Base-by-base conservation (phyloP, 2,888 invertebrate genomes). In the Chouioia cunea region DNA sequence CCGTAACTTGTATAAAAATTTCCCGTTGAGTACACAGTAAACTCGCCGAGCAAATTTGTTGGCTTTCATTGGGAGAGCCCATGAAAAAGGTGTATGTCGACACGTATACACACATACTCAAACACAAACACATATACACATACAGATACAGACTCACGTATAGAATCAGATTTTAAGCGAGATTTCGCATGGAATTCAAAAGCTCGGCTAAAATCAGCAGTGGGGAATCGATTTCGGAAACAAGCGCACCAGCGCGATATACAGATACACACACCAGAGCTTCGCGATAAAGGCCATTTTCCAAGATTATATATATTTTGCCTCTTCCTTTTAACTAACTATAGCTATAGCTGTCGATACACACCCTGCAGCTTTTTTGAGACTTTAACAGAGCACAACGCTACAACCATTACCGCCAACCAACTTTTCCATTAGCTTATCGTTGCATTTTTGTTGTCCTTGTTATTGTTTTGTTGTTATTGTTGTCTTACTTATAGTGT, bases 311-410 rank as follows among this genome's bases (percentile, higher is more conserved):
- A 23, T 10, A n/a, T 14, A 48, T 14, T 43, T 53, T 18, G 48
- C 3, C 27, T 3, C 27, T 6, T 27, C 27, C 4, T 4, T 27
- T 6, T 27, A 4, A 3, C 27, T 27, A 27, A 10, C 14, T 18
- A 46, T 16, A 16, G 22, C 65, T 6, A 27, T 27, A 67, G 67
- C 50, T 65, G 70, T 77, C 76, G 76, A 75, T 77, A 76, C 6
- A n/a, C 74, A 74, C 75, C 73, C 75, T 73, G 64, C 57, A 73
- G 66, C 74, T 70, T 77, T 77, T 75, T 63, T n/a, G 75, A 71
- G 70, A 64, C 71, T 74, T 73, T 78, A 76, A 76, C 77, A 75
- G 75, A 70, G 73, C 70, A 68, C 76, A 57, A 65, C 46, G 18
- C 14, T 47, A 46, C 18, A 4, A 59, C 22, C 2, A 63, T 22